Percentiles rank a stretch among this genome's conserved stretches.
phyloP scores from a whole-genome alignment of 92 coral and sea anemone genomes.

The Phenganax stokvisi region DNA sequence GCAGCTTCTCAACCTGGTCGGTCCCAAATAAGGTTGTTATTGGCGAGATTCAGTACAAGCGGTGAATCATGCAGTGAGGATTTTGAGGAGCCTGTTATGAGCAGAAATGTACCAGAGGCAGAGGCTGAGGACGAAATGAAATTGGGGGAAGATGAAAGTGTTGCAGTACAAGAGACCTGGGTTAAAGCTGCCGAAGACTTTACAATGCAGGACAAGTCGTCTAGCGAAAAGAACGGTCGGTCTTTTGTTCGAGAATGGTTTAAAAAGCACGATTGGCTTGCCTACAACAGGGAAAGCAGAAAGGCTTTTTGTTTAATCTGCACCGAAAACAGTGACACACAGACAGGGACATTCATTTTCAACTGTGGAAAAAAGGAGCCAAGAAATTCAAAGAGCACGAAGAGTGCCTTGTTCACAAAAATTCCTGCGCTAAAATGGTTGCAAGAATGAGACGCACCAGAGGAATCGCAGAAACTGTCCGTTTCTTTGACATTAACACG shows the following conservation, averaged over 20 bases:
- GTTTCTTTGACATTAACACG: background rate
- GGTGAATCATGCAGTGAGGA: background rate
- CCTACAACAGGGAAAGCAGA: constrained; percentile 6
- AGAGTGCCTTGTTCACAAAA: constrained; percentile 23
- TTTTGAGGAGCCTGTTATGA: constrained; percentile 5
- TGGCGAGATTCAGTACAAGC: background rate
- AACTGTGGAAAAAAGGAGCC: constrained; percentile 16
- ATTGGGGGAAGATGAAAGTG: background rate
- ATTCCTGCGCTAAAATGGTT: background rate
- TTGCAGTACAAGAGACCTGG: background rate
- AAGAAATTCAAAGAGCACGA: constrained; percentile 27
- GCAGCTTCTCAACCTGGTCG: background rate
- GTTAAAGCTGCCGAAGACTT: constrained; percentile 14
- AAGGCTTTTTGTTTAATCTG: constrained; percentile 23
- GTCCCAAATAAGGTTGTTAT: background rate
- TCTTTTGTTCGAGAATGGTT: constrained; percentile 21
- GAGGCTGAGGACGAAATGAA: background rate
- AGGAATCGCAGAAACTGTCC: background rate
- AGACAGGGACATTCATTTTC: constrained; percentile 15
- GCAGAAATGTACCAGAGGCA: background rate
- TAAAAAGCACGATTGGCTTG: constrained; percentile 18
- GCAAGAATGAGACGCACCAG: background rate
- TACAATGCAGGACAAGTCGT: constrained; percentile 6
- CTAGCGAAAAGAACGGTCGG: constrained; percentile 14
- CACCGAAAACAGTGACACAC: constrained; percentile 19